phyloP scores from a whole-genome alignment of 2,797 vertebrate species.

The Eutrigla gurnardus region DNA sequence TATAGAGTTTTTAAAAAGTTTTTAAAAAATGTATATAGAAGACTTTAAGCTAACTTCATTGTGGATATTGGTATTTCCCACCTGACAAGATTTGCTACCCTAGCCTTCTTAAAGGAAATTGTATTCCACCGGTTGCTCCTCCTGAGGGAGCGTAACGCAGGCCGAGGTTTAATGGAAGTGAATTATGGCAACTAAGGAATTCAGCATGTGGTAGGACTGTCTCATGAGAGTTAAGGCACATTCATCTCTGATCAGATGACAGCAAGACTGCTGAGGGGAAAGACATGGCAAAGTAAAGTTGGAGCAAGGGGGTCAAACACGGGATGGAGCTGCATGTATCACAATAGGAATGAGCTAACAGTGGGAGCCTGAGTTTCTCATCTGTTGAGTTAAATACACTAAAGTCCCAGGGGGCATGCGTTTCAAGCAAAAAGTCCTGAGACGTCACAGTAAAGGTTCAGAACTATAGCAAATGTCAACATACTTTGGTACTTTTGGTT shows the following conservation, averaged over 20 bases:
- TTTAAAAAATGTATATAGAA: no score
- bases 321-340: constrained; percentile 5
- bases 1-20: background rate
- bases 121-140: background rate
- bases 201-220: background rate
- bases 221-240: constrained; percentile 13
- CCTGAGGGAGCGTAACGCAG: background rate
- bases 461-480: constrained; percentile 19
- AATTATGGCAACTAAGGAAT: constrained; percentile 14
- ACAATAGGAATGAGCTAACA: constrained; percentile 39
- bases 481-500: constrained; percentile 24
- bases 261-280: constrained; percentile 2
- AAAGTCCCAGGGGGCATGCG: constrained; percentile 42
- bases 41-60: no score
- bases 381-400: constrained; percentile 51
- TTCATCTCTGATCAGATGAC: background rate
- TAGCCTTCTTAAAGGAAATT: constrained; percentile 2
- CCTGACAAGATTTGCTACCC: background rate
- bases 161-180: constrained; percentile 12
- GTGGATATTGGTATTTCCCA: background rate
- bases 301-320: constrained; percentile 9
- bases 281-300: background rate
- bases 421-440: constrained; percentile 42
- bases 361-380: constrained; percentile 58
- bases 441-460: constrained; percentile 20